These are phyloP conservation scores for Euura lappo DNA, from an alignment of 1,140 invertebrate genomes.

Conservation along the genomic window DNA sequence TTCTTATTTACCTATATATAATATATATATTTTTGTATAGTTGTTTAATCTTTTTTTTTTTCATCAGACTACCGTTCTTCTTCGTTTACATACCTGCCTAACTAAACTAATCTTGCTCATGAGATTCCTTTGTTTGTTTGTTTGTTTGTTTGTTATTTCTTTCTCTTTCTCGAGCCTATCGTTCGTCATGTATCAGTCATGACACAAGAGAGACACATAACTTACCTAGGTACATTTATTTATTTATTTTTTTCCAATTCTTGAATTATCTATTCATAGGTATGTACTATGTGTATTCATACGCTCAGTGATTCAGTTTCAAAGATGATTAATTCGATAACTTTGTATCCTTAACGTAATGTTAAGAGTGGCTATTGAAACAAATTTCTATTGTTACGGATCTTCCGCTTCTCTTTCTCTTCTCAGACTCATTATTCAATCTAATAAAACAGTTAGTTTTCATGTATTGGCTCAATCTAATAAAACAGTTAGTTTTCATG, in stretches of 20 bases:
- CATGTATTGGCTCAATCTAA: too few relatives aligned
- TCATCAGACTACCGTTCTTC: slow-evolving; percentile 1
- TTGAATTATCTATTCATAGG: slow-evolving; percentile 16
- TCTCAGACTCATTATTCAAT: too few relatives aligned
- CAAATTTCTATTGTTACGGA: too few relatives aligned
- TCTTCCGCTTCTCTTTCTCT: too few relatives aligned
- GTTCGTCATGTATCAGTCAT: slow-evolving; percentile 26
- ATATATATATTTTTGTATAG: slow-evolving; percentile 42
- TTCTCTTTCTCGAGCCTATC: slow-evolving; percentile 48
- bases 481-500: too few relatives aligned
- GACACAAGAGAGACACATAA: too few relatives aligned
- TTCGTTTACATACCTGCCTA: slow-evolving; percentile 32
- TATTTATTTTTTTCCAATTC: too few relatives aligned
- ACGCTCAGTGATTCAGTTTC: slow-evolving; percentile 39
- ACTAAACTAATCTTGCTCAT: slow-evolving; percentile 59
- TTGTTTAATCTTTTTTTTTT: slow-evolving; percentile 30
- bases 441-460: too few relatives aligned
- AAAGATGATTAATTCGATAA: slow-evolving; percentile 28
- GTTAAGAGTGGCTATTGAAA: too few relatives aligned
- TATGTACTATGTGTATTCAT: slow-evolving; percentile 31
- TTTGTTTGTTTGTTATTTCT: background rate
- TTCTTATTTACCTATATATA: too few relatives aligned
- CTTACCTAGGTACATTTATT: too few relatives aligned
- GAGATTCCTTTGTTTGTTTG: slow-evolving; percentile 37
- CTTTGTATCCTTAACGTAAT: background rate